Evolutionary conservation across 2,113 vertebrate species (phyloP).

Genomic region (Tenrec ecaudatus): DNA sequence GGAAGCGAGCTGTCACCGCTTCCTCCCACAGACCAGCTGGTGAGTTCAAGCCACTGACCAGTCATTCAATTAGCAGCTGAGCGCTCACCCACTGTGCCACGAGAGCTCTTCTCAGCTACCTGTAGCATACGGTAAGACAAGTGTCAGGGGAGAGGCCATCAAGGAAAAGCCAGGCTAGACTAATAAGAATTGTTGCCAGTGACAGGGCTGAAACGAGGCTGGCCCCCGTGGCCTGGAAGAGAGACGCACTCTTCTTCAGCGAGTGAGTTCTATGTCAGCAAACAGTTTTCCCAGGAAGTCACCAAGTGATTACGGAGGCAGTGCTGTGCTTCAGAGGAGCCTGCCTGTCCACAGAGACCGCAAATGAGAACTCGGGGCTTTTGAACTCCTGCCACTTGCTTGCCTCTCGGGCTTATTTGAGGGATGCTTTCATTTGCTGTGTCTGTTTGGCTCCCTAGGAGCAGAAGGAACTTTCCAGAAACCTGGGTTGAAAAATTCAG

Average conservation of each 20-base stretch:
- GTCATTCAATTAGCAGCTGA: no score
- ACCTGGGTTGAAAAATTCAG: neutral
- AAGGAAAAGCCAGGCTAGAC: neutral
- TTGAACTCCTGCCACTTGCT: neutral
- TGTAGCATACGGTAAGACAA: no score
- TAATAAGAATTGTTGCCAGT: neutral
- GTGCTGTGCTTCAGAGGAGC: neutral
- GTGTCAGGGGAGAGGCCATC: neutral
- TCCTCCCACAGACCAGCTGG: no score
- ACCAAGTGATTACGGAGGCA: neutral
- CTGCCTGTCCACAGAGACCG: neutral
- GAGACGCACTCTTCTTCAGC: neutral
- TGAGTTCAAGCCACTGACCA: no score
- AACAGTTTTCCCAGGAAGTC: neutral
- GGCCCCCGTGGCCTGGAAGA: neutral
- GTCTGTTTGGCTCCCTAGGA: neutral
- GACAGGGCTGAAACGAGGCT: neutral
- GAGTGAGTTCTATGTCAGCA: neutral
- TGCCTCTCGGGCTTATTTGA: slow-evolving; percentile 5
- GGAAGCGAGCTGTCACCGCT: no score
- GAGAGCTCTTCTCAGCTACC: no score
- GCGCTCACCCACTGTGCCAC: no score
- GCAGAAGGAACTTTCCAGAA: slow-evolving; percentile 44
- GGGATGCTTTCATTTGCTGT: slow-evolving; percentile 41
- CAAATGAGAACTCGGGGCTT: neutral